Evolutionary conservation across 2,888 invertebrate genomes (phyloP).

Genomic region (Sinotaia quadrata): DNA sequence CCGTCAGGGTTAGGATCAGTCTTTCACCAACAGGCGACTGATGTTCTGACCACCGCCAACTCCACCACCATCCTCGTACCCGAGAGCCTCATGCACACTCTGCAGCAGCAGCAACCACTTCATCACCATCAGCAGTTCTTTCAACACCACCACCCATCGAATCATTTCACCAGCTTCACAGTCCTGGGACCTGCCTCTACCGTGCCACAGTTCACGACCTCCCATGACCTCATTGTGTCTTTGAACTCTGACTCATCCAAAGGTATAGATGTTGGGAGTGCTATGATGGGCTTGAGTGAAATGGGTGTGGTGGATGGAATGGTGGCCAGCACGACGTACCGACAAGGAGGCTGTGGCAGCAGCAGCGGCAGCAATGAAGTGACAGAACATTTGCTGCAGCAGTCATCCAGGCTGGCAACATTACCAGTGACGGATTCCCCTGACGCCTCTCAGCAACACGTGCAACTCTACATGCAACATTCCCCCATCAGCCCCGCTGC

Average conservation of each 20-base stretch:
- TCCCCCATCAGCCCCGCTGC: slow-evolving; percentile 32
- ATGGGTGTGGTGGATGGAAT: slow-evolving; percentile 17
- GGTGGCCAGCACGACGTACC: slow-evolving; percentile 6
- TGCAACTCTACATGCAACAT: slow-evolving; percentile 39
- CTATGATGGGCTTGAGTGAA: slow-evolving; percentile 15
- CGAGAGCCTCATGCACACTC: slow-evolving; percentile 11
- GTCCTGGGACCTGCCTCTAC: slow-evolving; percentile 16
- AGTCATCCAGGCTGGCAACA: background rate
- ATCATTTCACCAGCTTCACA: slow-evolving; percentile 22
- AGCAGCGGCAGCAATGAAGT: background rate
- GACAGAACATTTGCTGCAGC: too few relatives aligned
- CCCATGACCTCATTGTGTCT: slow-evolving; percentile 16
- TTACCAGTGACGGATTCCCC: background rate
- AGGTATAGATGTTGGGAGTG: too few relatives aligned
- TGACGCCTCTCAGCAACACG: slow-evolving; percentile 5
- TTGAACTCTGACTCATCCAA: slow-evolving; percentile 14
- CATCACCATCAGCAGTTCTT: background rate
- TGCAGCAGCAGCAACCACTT: slow-evolving; percentile 11
- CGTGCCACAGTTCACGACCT: slow-evolving; percentile 16
- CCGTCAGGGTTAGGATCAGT: slow-evolving; percentile 18
- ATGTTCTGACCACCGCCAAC: background rate
- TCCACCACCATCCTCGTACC: slow-evolving; percentile 26
- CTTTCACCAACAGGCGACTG: slow-evolving; percentile 8
- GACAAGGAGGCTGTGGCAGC: background rate
- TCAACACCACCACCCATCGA: slow-evolving; percentile 2